phyloP scores from a whole-genome alignment of 2,888 invertebrate species.

The Eudasyphora cyanicolor region DNA sequence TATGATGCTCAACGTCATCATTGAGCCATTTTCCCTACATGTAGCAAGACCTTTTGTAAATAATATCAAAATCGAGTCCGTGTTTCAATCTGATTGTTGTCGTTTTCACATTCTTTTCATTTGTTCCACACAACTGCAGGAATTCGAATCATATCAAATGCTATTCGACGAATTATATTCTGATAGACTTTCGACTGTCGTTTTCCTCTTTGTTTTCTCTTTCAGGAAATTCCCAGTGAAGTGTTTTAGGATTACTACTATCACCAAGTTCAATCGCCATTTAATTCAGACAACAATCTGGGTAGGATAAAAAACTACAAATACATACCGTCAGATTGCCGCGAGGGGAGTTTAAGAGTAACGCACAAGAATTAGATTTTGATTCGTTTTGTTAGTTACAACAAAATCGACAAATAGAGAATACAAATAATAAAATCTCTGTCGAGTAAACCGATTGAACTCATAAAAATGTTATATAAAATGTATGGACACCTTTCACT shows the following conservation, averaged over 20 bases:
- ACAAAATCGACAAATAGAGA: too few relatives aligned
- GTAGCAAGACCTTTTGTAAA: conserved; percentile 17
- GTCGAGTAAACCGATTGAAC: too few relatives aligned
- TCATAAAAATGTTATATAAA: too few relatives aligned
- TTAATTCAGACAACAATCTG: too few relatives aligned
- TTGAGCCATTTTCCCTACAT: conserved; percentile 26
- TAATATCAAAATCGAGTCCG: conserved; percentile 16
- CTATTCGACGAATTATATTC: conserved; percentile 33
- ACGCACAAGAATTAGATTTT: too few relatives aligned
- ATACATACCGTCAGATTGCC: too few relatives aligned
- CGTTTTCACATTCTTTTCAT: conserved; percentile 18
- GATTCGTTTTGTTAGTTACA: too few relatives aligned
- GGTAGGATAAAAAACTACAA: too few relatives aligned
- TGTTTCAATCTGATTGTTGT: background rate
- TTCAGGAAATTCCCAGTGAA: background rate
- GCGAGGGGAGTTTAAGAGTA: too few relatives aligned
- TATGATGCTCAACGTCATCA: background rate
- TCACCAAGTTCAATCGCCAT: too few relatives aligned
- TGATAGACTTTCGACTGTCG: background rate
- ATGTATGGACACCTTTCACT: too few relatives aligned
- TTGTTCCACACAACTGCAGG: background rate
- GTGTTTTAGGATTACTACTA: background rate
- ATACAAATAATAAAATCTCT: too few relatives aligned
- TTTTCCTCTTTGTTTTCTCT: background rate
- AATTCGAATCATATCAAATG: conserved; percentile 53